These are phyloP conservation scores for Brachypterus glaber DNA, from an alignment of 2,888 invertebrate genomes.

Conservation along the genomic window DNA sequence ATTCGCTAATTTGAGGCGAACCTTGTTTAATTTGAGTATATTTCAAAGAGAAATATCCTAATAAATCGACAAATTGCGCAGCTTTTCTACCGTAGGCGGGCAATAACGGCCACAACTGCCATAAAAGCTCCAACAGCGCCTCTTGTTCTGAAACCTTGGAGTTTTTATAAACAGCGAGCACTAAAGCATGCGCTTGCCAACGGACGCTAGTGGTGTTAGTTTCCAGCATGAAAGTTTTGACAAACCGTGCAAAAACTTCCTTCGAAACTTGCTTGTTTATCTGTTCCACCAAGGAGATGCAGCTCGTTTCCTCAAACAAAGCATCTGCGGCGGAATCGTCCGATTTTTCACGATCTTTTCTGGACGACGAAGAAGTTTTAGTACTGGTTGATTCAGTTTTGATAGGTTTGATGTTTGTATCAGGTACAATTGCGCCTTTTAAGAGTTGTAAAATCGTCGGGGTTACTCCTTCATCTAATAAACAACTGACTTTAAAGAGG, in stretches of 20 bases:
- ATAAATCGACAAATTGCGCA: constrained; percentile 91
- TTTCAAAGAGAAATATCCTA: constrained; percentile 90
- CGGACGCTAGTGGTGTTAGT: constrained; percentile 87
- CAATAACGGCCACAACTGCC: constrained; percentile 85
- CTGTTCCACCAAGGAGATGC: constrained; percentile 57
- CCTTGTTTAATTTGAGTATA: constrained; percentile 63
- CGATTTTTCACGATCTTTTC: constrained; percentile 56
- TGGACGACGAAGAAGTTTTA: constrained; percentile 23
- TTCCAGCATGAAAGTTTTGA: constrained; percentile 84
- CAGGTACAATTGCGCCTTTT: constrained; percentile 76
- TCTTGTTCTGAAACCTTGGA: constrained; percentile 70
- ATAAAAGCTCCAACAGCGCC: constrained; percentile 68
- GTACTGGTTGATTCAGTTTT: constrained; percentile 17
- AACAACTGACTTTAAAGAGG: constrained; percentile 74
- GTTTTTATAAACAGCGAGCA: constrained; percentile 78
- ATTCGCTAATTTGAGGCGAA: constrained; percentile 46
- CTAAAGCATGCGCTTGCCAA: constrained; percentile 89
- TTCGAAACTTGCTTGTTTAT: constrained; percentile 57
- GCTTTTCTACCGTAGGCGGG: constrained; percentile 89
- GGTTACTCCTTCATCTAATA: constrained; percentile 83
- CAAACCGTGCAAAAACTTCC: constrained; percentile 61
- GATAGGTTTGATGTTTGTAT: constrained; percentile 29
- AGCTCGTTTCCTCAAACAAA: constrained; percentile 57
- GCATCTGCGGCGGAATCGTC: constrained; percentile 58
- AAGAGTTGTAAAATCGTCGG: constrained; percentile 83